Evolutionary conservation across 2,888 invertebrate genomes (phyloP).

Genomic region (Blomia tropicalis): DNA sequence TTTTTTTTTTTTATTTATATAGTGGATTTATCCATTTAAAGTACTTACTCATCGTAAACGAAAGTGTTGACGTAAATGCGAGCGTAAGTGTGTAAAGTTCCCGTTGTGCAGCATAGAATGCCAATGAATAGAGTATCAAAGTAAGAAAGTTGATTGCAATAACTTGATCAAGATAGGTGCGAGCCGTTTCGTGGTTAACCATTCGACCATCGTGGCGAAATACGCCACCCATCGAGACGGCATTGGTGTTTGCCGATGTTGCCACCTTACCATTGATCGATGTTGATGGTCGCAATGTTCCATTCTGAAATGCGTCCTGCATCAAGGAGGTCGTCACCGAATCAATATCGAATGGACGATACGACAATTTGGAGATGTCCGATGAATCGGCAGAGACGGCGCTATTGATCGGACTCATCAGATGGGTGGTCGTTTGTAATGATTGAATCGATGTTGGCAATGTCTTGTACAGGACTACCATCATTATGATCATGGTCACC

Average conservation of each 20-base stretch:
- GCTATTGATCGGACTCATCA: not conserved
- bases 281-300: no score
- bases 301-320: not conserved
- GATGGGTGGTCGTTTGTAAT: not conserved
- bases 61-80: constrained; percentile 8
- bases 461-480: constrained; percentile 7
- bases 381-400: not conserved
- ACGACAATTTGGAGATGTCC: not conserved
- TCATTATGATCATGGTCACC: constrained; percentile 9
- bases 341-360: not conserved
- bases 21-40: no score
- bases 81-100: constrained; percentile 8
- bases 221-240: not conserved
- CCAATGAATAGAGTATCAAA: not conserved
- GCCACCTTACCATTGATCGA: not conserved
- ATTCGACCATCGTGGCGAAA: constrained; percentile 9
- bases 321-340: not conserved
- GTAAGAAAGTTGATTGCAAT: constrained; percentile 14
- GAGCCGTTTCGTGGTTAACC: not conserved
- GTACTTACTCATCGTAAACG: constrained; percentile 14
- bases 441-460: not conserved
- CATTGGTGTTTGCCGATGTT: not conserved
- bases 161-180: constrained; percentile 7
- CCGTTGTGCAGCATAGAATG: constrained; percentile 16
- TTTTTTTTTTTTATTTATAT: no score